phyloP scores from a whole-genome alignment of 2,797 vertebrate genomes.

The Tinamus major region DNA sequence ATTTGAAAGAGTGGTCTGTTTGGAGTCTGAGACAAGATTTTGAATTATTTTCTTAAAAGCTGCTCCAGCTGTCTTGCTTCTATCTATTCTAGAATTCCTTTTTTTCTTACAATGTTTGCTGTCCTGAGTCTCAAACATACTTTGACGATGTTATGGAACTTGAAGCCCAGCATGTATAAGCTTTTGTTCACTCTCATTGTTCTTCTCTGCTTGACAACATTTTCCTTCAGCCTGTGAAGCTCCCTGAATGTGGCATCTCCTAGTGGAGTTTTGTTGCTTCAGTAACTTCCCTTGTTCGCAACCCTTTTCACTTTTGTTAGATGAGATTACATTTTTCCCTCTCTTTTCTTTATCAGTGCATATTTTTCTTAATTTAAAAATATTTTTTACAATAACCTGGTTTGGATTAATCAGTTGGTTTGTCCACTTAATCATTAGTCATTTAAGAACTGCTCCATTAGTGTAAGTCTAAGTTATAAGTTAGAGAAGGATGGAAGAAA shows the following conservation, averaged over 20 bases:
- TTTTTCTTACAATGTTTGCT: rapidly evolving
- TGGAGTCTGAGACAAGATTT: not conserved
- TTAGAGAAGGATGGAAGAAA: not conserved
- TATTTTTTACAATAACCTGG: not conserved
- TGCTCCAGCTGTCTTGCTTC: rapidly evolving
- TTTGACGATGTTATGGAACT: not conserved
- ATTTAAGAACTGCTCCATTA: not conserved
- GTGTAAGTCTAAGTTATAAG: not conserved
- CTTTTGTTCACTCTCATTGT: not conserved
- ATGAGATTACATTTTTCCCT: not conserved
- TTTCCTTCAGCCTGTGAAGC: not conserved
- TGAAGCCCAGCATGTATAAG: not conserved
- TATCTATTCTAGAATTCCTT: not conserved
- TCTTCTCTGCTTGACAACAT: not conserved
- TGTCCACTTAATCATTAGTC: not conserved
- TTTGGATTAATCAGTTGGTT: not conserved
- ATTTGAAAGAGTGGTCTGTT: not conserved
- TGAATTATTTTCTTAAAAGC: not conserved
- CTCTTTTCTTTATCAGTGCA: not conserved
- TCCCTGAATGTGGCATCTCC: not conserved
- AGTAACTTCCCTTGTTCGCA: not conserved
- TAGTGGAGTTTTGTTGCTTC: not conserved
- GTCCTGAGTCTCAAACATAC: not conserved
- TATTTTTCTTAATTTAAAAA: not conserved
- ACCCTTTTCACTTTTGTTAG: not conserved